These are phyloP conservation scores for Drosophila arawakana DNA, from an alignment of 1,140 invertebrate genomes.

Conservation along the genomic window DNA sequence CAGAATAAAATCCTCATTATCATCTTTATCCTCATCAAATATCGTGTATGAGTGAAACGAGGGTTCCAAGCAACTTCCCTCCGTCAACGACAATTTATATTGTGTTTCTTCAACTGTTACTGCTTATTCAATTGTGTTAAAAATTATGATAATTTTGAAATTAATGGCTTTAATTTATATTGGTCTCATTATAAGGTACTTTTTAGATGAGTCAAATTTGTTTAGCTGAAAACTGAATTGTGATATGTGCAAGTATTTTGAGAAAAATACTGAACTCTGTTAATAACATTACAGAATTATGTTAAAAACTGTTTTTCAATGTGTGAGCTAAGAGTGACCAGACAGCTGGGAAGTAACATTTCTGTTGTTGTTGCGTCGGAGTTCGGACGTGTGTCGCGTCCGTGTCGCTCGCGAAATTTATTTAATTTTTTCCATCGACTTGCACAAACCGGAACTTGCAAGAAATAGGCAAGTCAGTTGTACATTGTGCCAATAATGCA, in stretches of 20 bases:
- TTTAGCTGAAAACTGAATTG: too few species aligned
- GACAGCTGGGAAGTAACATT: slow-evolving; percentile 47
- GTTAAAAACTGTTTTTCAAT: slow-evolving; percentile 23
- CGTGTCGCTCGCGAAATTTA: slow-evolving; percentile 45
- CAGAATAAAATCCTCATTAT: too few species aligned
- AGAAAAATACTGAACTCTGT: background rate
- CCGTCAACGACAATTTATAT: too few species aligned
- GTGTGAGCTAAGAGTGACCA: slow-evolving; percentile 32
- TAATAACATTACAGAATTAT: slow-evolving; percentile 19
- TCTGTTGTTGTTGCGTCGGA: slow-evolving; percentile 51
- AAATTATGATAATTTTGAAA: too few species aligned
- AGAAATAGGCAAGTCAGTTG: slow-evolving; percentile 63
- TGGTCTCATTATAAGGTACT: too few species aligned
- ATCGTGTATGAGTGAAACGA: too few species aligned
- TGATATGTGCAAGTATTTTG: background rate
- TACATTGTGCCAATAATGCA: slow-evolving; percentile 61
- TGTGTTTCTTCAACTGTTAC: background rate
- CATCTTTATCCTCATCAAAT: too few species aligned
- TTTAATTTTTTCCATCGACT: slow-evolving; percentile 59
- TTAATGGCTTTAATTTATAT: too few species aligned
- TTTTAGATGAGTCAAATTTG: too few species aligned
- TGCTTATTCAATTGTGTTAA: background rate
- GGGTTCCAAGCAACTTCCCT: too few species aligned
- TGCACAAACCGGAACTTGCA: slow-evolving; percentile 61
- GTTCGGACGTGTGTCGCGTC: slow-evolving; percentile 46